Evolutionary conservation across 2,113 vertebrate genomes (phyloP), one percentile per base, ranked within the genome.

Genomic region (Proteles cristata): DNA sequence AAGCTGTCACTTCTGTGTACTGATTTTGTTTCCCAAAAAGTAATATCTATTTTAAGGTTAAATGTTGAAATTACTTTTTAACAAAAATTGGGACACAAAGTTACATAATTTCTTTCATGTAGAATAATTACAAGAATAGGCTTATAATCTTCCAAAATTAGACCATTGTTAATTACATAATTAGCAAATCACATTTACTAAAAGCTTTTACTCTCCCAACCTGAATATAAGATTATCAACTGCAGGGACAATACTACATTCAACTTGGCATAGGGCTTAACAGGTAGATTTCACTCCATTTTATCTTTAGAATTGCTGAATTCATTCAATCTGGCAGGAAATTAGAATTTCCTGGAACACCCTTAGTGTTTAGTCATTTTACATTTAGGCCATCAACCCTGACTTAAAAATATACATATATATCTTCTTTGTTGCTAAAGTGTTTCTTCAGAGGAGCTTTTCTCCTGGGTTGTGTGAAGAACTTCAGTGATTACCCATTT

Each of bases 401-500:
- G 45, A 19, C 21, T 88, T 88, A 31, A 87, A 92, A 79, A 87
- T 17, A 17, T 48, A 48, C 11, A 48, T 55, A 65, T 61, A 95
- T 39, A 65, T 11, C 11, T 92, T 87, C 43, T 71, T 77, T 92
- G 10, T 93, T 85, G 50, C 11, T 28, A 21, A 65, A 43, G 26
- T 69, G 33, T 92, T 90, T 76, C 28, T 88, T 90, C 50, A 94
- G 35, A 66, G 69, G 23, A 90, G 4, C 1, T 80, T 95, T 85
- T 74, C 76, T 83, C 83, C 43, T 82, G 28, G 73, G 73, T 66
- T 87, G 23, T 39, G 15, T 81, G 25, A 97, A 97, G 88, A 92
- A 85, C 73, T 88, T 43, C 11, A 63, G 43, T n/a, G 80, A 71
- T 92, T 96, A 76, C 7, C 63, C 83, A 76, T 96, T 90, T 97